Conservation (phyloP, 2,888 invertebrate genomes). For the Neoascia interrupta region DNA sequence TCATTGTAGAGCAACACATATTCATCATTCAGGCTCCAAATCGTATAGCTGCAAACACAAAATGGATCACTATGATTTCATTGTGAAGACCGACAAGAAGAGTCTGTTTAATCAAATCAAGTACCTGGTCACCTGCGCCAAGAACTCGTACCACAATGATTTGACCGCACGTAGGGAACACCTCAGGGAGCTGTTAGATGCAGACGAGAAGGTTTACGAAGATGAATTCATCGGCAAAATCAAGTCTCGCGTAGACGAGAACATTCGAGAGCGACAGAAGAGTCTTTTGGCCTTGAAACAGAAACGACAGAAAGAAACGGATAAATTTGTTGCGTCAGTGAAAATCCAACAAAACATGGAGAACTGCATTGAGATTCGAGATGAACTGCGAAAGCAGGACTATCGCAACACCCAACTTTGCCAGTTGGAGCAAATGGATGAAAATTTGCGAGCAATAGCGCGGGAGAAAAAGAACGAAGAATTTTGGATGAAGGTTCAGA, state of each 20-base stretch:
- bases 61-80: constrained; percentile 73
- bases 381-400: constrained; percentile 74
- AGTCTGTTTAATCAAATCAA: constrained; percentile 75
- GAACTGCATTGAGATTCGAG: constrained; percentile 76
- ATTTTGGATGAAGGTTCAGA: constrained; percentile 74
- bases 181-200: constrained; percentile 72
- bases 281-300: constrained; percentile 74
- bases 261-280: constrained; percentile 74
- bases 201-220: constrained; percentile 75
- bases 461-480: constrained; percentile 72
- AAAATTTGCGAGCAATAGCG: constrained; percentile 72
- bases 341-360: constrained; percentile 75
- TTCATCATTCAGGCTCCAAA: too few relatives aligned
- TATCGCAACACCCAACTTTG: constrained; percentile 72
- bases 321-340: constrained; percentile 73
- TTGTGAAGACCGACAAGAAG: constrained; percentile 74
- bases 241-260: constrained; percentile 74
- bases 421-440: constrained; percentile 76
- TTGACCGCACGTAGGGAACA: constrained; percentile 72
- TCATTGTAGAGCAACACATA: not conserved
- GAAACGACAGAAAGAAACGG: constrained; percentile 69
- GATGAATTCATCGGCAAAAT: constrained; percentile 75
- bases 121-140: constrained; percentile 74
- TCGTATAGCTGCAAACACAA: too few relatives aligned
- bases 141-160: constrained; percentile 73